Base-by-base conservation (phyloP, 2,113 vertebrate genomes). In the Xyrauchen texanus region DNA sequence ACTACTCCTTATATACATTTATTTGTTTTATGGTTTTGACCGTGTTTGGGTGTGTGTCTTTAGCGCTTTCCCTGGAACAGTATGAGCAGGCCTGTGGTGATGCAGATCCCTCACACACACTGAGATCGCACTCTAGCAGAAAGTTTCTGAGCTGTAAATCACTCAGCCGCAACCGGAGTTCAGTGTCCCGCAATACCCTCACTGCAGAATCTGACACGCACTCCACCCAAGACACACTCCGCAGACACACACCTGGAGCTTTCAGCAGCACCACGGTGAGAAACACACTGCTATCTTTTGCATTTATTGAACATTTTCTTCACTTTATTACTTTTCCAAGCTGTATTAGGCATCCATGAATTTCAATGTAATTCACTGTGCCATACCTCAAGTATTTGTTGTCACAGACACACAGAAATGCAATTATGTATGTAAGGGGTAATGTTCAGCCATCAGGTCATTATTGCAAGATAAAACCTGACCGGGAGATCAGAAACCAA, bases 221-320 rank as follows among this genome's bases (percentile, higher is more conserved):
- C 4, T 85, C 88, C 76, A 81, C 81, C 6, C 86, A 87, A 70
- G 87, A 87, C 78, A 69, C 62, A 0, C 69, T 57, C 69, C 81
- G 79, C 44, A 69, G 13, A 46, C 86, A 87, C 60, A 84, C 81
- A 77, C 89, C 92, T 0, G 88, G 93, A 7, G 94, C 95, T 61
- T 98, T 98, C 89, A 96, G 95, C 87, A 96, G 95, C 85, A 92
- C 91, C 69, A 95, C 97, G 88, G 97, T 98, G 87, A 93, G 94
- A 90, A 73, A 64, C 77, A 34, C 21, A 34, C 21, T 34, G 21
- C 21, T 34, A 34, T 34, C 21, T 34, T 34, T 34, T 34, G 21
- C 21, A 34, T 34, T 34, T 34, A 34, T 34, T 34, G 21, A 1
- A 34, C 21, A 1, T 34, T 34, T 34, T 34, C 21, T 34, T 34